These are phyloP conservation scores for Leptinotarsa tumamoca DNA, from an alignment of 2,888 invertebrate species.

Conservation along the genomic window DNA sequence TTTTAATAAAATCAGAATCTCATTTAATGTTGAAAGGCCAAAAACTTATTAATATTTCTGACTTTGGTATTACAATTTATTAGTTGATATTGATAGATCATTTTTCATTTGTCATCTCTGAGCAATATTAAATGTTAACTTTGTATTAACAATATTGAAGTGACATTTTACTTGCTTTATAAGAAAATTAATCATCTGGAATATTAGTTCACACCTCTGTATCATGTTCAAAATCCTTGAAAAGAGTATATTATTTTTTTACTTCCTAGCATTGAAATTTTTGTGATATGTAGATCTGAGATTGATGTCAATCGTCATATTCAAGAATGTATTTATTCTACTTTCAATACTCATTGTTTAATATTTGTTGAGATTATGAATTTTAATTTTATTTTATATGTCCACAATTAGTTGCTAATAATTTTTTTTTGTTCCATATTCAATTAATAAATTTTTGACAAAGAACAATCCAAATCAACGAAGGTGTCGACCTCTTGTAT, in stretches of 20 bases:
- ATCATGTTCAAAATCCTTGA: slow-evolving; percentile 39
- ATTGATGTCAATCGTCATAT: neutral
- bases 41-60: neutral
- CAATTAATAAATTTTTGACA: no score
- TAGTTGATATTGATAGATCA: slow-evolving; percentile 9
- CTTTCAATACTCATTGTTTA: slow-evolving; percentile 7
- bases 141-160: slow-evolving; percentile 37
- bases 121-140: slow-evolving; percentile 46
- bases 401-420: neutral
- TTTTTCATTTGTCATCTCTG: slow-evolving; percentile 38
- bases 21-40: neutral
- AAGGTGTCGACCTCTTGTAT: no score
- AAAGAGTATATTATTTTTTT: neutral
- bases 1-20: slow-evolving; percentile 4
- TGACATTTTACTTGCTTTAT: slow-evolving; percentile 43
- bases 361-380: slow-evolving; percentile 1
- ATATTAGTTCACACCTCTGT: slow-evolving; percentile 34
- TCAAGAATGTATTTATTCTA: neutral
- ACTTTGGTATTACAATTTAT: slow-evolving; percentile 9
- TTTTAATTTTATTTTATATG: neutral
- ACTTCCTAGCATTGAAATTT: neutral
- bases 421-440: no score
- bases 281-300: slow-evolving; percentile 31
- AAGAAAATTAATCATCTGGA: slow-evolving; percentile 35
- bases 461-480: no score